Evolutionary conservation across 2,797 vertebrate genomes (phyloP), one percentile per base, ranked within the genome.

Genomic region (Diplodus sargus): DNA sequence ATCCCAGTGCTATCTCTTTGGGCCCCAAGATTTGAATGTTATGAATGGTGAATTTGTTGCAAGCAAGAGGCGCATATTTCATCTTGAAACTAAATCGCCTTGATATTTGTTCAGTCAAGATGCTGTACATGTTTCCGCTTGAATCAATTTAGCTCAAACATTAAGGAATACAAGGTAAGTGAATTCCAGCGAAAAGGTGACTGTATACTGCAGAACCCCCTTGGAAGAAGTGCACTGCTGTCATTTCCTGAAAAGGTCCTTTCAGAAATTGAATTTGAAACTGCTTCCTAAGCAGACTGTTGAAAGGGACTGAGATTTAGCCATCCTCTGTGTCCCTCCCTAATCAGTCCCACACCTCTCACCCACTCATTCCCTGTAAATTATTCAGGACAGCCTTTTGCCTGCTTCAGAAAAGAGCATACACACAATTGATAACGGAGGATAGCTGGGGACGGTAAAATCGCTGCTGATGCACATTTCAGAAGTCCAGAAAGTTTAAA

Each of bases 281-380:
- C 58, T 74, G 79, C 79, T 82, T 84, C 51, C 62, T 83, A 88
- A 89, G 85, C 83, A 87, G 57, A 76, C 64, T 68, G 49, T 63
- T 68, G 74, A 70, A 87, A 87, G 76, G 56, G 49, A 57, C 87
- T 85, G 87, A 90, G 88, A 89, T 93, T 90, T 88, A 76, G 76
- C 74, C 60, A 63, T 89, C 83, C 87, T 91, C 76, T 75, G 87
- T 88, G 86, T 90, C 84, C 68, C 87, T 89, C 78, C 74, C 61
- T 92, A 88, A 94, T 91, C 89, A 89, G 87, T 85, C 89, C 91
- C 89, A 84, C 84, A 88, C 87, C 89, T 90, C 91, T 91, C 80
- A 87, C 86, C 81, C 84, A 87, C 90, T 84, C 86, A 57, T 86
- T 85, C 82, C 81, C 69, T 87, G 88, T 93, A 91, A 94, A 92